phyloP scores from a whole-genome alignment of 2,888 invertebrate genomes.

The Andrena bicolor region DNA sequence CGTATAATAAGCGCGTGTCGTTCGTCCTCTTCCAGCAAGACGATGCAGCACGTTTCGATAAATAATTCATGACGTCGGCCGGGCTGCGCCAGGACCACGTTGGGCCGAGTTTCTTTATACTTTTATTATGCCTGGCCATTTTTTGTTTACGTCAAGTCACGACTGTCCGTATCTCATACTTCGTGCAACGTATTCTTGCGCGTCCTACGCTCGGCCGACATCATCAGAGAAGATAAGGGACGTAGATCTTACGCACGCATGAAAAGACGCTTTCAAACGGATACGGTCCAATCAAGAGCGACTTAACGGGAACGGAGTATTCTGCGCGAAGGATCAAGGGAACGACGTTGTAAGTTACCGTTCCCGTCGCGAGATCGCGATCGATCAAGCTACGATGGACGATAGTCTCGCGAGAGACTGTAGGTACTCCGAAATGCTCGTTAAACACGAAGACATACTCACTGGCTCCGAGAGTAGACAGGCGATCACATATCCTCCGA shows the following conservation, averaged over 20 bases:
- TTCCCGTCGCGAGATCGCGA: background rate
- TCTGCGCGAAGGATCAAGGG: background rate
- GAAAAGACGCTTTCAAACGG: background rate
- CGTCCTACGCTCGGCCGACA: background rate
- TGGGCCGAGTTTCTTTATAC: slow-evolving; percentile 44
- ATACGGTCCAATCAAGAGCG: background rate
- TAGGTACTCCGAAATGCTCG: background rate
- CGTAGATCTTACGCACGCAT: slow-evolving; percentile 1
- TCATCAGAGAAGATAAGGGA: background rate
- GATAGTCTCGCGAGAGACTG: background rate
- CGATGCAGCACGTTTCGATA: slow-evolving; percentile 54
- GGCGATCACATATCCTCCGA: slow-evolving; percentile 45
- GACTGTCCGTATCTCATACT: background rate
- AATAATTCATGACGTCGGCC: slow-evolving; percentile 68
- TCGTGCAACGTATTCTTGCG: background rate
- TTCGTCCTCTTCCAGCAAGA: slow-evolving; percentile 13
- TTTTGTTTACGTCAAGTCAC: background rate
- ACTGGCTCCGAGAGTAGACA: slow-evolving; percentile 14
- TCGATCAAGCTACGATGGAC: background rate
- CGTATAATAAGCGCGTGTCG: slow-evolving; percentile 6
- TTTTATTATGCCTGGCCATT: background rate
- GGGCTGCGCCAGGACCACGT: slow-evolving; percentile 28
- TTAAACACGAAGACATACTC: slow-evolving; percentile 23
- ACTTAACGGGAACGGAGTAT: background rate
- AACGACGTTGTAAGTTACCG: background rate